Base-by-base conservation (phyloP, 2,888 invertebrate genomes). In the Apodemia hepburni region DNA sequence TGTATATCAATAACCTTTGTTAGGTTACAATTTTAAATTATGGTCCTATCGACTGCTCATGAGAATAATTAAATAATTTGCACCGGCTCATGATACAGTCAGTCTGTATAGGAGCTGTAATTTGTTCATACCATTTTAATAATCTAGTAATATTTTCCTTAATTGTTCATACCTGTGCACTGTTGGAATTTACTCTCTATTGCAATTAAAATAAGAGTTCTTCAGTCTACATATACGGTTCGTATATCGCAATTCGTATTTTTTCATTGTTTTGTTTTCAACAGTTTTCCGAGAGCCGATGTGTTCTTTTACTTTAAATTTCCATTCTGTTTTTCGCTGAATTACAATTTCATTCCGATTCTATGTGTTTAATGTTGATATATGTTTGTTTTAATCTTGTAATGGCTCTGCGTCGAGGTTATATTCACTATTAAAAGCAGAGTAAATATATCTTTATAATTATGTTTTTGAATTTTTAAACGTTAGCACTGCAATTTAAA, bases 11-110 rank as follows among this genome's bases (percentile, higher is more conserved):
- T 70, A 67, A 73, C 74, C 74, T 73, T 70, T 70, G 74, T 69
- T 67, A 70, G 77, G 75, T 76, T 78, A 68, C 68, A 74, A 73
- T 73, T 75, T 69, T 73, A 73, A 75, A 75, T 77, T 81, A 78
- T 76, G 51, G 22, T 11, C 51, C 51, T 51, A 51, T 68, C 68
- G 66, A 66, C 65, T 65, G 65, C 62, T 66, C 63, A 64, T 65
- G 61, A 65, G 62, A 60, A 65, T 69, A 69, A 69, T 69, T 69
- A 69, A 66, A 69, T 68, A 68, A 69, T 68, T 68, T 68, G 65
- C 68, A 68, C 68, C 63, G 58, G 58, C 15, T 33, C 64, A n/a
- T 49, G 8, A 35, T 49, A 49, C 57, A 11, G 38, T 64, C 70
- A 73, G 72, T 73, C 67, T 64, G 61, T 65, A 61, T 66, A 60